Evolutionary conservation across 2,888 invertebrate genomes (phyloP), one percentile per base, ranked within the genome.

Genomic region (Xiphydria camelus): DNA sequence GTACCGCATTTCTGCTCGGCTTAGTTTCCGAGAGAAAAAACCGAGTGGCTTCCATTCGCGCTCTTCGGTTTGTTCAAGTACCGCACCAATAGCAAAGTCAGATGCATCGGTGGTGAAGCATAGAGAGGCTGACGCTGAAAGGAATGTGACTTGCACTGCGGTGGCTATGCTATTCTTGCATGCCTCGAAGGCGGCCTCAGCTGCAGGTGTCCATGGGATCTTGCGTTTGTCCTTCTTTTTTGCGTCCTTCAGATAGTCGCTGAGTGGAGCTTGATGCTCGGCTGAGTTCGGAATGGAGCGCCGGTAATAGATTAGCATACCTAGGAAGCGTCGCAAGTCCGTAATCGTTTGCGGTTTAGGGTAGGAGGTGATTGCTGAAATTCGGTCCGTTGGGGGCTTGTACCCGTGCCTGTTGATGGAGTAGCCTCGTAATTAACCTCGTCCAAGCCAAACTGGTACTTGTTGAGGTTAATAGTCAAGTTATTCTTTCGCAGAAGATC

Each of bases 221-320:
- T 42, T 41, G 2, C 41, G 4, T 5, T 54, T 55, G 20, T 51
- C 49, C 1, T 45, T 51, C 14, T 49, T 55, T 4, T 35, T 43
- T 4, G 36, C 26, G 18, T 22, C 43, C 4, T 3, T 12, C 1
- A 43, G 43, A 14, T 31, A 31, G n/a, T 6, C n/a, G 36, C 69
- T 57, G 1, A 76, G 53, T 3, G 70, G 69, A 1, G 68, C 64
- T 52, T 72, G 73, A 2, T 51, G 37, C 9, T 55, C 7, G 2
- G 74, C 71, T 2, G 73, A 66, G 2, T 65, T 39, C 2, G 68
- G 68, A 0, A 76, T 50, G 47, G 63, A 75, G 3, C 66, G 41
- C 4, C 75, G 43, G 35, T 74, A 74, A 52, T 68, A 74, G 50
- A 72, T 76, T 1, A 72, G 4, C 61, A 71, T 68, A 1, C 72